Evolutionary conservation across 2,113 vertebrate genomes (phyloP), one percentile per base, ranked within the genome.

Genomic region (Campylomormyrus tamandua): DNA sequence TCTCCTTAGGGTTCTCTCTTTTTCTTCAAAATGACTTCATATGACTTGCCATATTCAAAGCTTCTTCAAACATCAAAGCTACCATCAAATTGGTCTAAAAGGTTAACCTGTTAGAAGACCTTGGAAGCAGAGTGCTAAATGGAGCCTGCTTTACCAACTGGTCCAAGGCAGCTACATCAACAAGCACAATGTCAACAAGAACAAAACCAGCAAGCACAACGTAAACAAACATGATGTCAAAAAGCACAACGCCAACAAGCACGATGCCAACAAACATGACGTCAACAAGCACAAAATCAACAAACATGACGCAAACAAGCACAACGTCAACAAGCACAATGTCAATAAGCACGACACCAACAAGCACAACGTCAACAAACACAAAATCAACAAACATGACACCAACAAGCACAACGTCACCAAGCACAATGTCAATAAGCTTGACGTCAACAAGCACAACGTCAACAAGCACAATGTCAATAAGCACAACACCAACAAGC

Each of bases 1-100:
- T 89, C 45, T 74, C 42, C 58, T 74, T 49, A 27, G 4, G 42
- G 58, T n/a, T 45, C 31, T 88, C 87, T 27, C n/a, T n/a, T 21
- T 50, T 39, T 77, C 62, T 89, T 80, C 70, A 48, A 31, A 35
- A 74, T 45, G 24, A 62, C 3, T 58, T 15, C 13, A 9, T 35
- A 10, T 39, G 74, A 39, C 39, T 39, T 39, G 39, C 39, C 39
- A 39, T 39, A 39, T 39, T 39, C 39, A 39, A 24, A 49, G 39
- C 24, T 31, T 90, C 52, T 66, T 15, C 53, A n/a, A 58, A 89
- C 66, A 80, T 89, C 56, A 86, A 66, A 90, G 53, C 24, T 27
- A 90, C 17, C 6, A 9, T 84, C 77, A 46, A 86, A 48, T 13
- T 39, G 10, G 19, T 10, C 56, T 66, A 53, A 86, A 48, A 86